These are phyloP conservation scores for Magallana ariakensis DNA, from an alignment of 1,140 invertebrate species.

Conservation along the genomic window DNA sequence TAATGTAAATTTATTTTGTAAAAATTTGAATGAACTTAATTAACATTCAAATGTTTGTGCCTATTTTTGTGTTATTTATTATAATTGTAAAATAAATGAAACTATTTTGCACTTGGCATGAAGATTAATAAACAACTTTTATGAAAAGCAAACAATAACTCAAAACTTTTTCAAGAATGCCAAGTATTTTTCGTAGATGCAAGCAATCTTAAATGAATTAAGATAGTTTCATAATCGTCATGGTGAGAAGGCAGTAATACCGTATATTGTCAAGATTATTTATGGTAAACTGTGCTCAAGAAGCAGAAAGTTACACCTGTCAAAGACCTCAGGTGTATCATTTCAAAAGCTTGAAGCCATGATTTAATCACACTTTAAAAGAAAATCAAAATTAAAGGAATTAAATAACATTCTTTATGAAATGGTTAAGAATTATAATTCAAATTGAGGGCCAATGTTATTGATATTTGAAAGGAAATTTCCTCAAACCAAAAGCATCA, in stretches of 20 bases:
- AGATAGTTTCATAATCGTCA: background rate
- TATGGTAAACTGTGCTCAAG: background rate
- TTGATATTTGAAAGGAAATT: no score
- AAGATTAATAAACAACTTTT: background rate
- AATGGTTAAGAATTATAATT: no score
- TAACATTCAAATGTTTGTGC: background rate
- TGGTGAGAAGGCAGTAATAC: background rate
- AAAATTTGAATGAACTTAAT: background rate
- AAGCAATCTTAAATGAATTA: background rate
- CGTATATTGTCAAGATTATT: background rate
- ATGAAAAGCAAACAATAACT: background rate
- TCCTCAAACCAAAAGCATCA: no score
- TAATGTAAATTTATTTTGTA: background rate
- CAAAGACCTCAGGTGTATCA: background rate
- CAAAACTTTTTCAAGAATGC: background rate
- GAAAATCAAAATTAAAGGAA: background rate
- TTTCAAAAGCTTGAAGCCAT: background rate
- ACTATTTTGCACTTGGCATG: background rate
- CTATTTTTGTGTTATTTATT: background rate
- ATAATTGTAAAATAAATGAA: background rate
- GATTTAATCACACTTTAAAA: background rate
- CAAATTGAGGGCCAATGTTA: no score
- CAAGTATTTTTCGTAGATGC: background rate
- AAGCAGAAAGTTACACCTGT: constrained; percentile 16
- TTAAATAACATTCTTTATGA: no score